A percentile compares a stretch with the other conserved stretches of the same genome.
Conservation (phyloP, 2,113 vertebrate species). For the Leptobrachium leishanense region DNA sequence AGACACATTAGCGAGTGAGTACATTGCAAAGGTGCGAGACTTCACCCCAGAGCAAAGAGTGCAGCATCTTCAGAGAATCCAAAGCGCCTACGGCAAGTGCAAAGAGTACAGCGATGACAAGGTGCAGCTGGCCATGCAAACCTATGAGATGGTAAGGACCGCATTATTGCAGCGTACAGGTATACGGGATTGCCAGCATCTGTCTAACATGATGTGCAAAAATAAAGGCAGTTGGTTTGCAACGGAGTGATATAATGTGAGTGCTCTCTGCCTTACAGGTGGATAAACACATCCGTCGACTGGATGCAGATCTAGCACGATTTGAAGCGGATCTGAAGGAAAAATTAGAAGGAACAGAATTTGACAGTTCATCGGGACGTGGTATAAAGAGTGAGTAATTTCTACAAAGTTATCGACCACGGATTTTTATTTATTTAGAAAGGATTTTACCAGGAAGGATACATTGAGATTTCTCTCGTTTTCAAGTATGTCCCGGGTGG, state of each 20-base stretch:
- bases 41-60: conserved; percentile 82
- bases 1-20: conserved; percentile 87
- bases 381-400: conserved; percentile 76
- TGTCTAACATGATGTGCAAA: too few species aligned
- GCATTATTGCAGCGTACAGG: not conserved
- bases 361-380: conserved; percentile 77
- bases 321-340: conserved; percentile 97
- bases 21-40: conserved; percentile 82
- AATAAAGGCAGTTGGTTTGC: too few species aligned
- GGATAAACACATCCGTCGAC: conserved; percentile 94
- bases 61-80: conserved; percentile 91
- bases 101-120: conserved; percentile 97
- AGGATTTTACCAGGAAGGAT: too few species aligned
- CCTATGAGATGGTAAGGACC: conserved; percentile 92
- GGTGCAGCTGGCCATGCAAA: conserved; percentile 98
- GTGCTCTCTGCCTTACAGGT: conserved; percentile 69
- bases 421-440: too few species aligned
- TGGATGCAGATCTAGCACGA: conserved; percentile 91
- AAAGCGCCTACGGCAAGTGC: conserved; percentile 89
- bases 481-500: too few species aligned
- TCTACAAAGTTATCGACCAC: not conserved
- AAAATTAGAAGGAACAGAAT: conserved; percentile 88
- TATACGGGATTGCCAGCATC: too few species aligned
- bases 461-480: too few species aligned
- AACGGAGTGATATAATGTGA: too few species aligned